A percentile compares a stretch with the other conserved stretches of the same genome.
Evolutionary conservation across 2,113 vertebrate species (phyloP).

Genomic region (Oreotrochilus melanogaster): DNA sequence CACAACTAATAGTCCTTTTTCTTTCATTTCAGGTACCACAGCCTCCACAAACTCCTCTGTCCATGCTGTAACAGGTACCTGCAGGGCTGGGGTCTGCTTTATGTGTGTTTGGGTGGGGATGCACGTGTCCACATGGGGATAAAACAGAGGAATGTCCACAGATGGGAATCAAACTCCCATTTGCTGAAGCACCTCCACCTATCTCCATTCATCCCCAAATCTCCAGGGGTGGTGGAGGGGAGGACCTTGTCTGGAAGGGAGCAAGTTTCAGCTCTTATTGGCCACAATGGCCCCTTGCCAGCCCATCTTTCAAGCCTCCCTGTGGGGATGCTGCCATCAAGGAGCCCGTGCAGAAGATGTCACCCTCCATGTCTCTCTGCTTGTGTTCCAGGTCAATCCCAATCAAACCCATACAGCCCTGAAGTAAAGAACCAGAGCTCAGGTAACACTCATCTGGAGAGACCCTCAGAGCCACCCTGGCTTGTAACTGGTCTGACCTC

Average conservation of each 20-base stretch:
- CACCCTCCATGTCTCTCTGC: neutral
- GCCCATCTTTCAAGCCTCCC: neutral
- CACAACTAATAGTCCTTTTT: neutral
- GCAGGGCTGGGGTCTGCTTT: neutral
- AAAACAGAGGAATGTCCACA: neutral
- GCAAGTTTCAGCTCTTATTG: neutral
- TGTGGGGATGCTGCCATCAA: neutral
- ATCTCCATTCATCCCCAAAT: neutral
- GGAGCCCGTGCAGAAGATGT: fast-evolving
- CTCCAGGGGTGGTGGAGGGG: neutral
- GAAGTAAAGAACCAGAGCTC: neutral
- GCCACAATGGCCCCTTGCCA: neutral
- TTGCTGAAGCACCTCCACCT: no score
- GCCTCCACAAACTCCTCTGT: neutral
- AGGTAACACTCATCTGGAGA: neutral
- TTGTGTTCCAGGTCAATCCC: constrained; percentile 31
- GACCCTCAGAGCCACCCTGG: neutral
- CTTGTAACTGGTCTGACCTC: neutral
- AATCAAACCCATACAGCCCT: neutral
- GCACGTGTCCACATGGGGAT: fast-evolving
- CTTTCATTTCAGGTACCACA: constrained; percentile 28
- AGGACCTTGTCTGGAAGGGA: neutral
- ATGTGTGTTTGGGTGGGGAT: neutral
- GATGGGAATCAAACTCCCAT: neutral
- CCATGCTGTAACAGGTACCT: neutral